phyloP scores from a whole-genome alignment of 2,888 invertebrate species.

The Cosmopolites sordidus region DNA sequence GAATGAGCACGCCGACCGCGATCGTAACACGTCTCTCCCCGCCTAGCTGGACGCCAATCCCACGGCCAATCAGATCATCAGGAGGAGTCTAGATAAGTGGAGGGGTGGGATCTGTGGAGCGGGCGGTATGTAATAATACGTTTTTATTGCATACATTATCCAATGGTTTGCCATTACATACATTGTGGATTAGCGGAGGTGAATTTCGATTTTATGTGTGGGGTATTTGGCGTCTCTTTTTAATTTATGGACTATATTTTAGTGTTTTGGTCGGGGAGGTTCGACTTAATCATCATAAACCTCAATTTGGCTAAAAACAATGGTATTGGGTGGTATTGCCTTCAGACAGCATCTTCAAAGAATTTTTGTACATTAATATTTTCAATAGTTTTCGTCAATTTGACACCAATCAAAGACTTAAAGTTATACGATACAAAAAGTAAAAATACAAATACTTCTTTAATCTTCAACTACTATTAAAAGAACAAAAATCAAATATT shows the following conservation, averaged over 20 bases:
- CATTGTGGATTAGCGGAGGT: slow-evolving; percentile 35
- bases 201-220: slow-evolving; percentile 29
- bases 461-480: no score
- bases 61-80: slow-evolving; percentile 37
- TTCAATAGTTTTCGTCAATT: no score
- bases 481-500: no score
- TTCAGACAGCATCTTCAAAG: no score
- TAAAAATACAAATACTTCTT: no score
- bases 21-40: slow-evolving; percentile 29
- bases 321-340: not conserved
- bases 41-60: slow-evolving; percentile 17
- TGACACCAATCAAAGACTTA: no score
- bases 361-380: no score
- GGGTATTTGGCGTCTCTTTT: slow-evolving; percentile 21
- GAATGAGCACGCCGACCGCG: slow-evolving; percentile 27
- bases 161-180: slow-evolving; percentile 41
- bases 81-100: slow-evolving; percentile 44
- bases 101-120: slow-evolving; percentile 41
- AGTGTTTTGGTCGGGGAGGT: slow-evolving; percentile 17
- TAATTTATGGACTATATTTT: slow-evolving; percentile 26
- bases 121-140: slow-evolving; percentile 43
- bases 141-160: slow-evolving; percentile 46
- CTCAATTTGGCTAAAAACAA: slow-evolving; percentile 11
- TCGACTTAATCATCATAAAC: slow-evolving; percentile 25
- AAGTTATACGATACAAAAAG: no score